Evolutionary conservation across 1,140 invertebrate species (phyloP), one percentile per base, ranked within the genome.

Genomic region (Drosophila sturtevanti): DNA sequence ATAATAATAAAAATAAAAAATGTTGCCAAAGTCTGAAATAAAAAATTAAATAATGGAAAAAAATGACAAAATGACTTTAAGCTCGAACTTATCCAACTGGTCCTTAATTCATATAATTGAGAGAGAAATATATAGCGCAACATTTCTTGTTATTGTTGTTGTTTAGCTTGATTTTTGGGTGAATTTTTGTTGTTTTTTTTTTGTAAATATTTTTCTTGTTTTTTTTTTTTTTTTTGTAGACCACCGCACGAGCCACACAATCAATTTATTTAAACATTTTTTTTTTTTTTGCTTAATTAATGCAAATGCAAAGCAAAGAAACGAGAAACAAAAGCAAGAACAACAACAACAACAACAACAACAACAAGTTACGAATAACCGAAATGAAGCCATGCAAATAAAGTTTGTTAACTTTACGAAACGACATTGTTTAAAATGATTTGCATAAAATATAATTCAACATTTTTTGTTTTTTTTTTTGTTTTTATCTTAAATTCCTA

Each of bases 251-350:
- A 72, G 79, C 79, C 61, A 56, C 72, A 72, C 66, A 87, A 81
- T 87, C 77, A 81, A 89, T 86, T 82, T 86, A 86, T 87, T 86
- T 86, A 71, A 82, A 87, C 64, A 66, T 68, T 56, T 16, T 72
- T 27, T 61, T 69, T 31, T 31, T 31, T 31, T 63, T 61, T 22
- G 75, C 82, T 87, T 86, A 86, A 86, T 86, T 86, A 86, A 86
- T 86, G 82, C 82, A 86, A 87, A 86, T 70, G 62, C 38, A 72
- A 78, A 59, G 52, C 22, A 59, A 72, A 67, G 38, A 61, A 67
- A 55, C 48, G 27, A 31, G 27, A 31, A 31, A 31, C 27, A 31
- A 73, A 68, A 52, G 59, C 14, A 16, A 41, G 6, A 41, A 12
- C 38, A 44, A 44, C 38, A 44, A 44, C 41, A 44, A 21, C 41